These are phyloP conservation scores for Melinopterus prodromus DNA, from an alignment of 2,888 invertebrate genomes.

Conservation along the genomic window DNA sequence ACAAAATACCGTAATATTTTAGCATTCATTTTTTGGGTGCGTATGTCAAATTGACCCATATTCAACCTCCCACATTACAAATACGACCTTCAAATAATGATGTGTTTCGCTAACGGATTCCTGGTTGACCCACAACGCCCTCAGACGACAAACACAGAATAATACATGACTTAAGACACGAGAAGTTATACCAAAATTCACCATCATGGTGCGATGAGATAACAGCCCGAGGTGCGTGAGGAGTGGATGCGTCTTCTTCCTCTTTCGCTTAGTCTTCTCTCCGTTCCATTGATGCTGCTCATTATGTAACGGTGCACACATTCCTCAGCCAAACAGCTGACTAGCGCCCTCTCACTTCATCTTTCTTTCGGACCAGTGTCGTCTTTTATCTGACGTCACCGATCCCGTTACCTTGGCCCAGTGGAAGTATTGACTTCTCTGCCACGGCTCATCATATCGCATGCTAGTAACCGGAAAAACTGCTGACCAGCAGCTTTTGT, in stretches of 20 bases:
- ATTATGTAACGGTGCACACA: conserved; percentile 55
- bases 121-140: conserved; percentile 16
- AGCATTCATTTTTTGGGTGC: neutral
- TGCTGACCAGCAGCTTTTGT: too few species aligned
- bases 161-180: neutral
- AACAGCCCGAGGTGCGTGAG: too few species aligned
- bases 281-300: conserved; percentile 33
- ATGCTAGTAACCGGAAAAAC: too few species aligned
- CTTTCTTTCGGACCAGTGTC: conserved; percentile 43
- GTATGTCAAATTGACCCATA: neutral
- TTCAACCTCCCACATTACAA: conserved; percentile 6
- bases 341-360: conserved; percentile 29
- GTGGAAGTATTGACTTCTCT: conserved; percentile 45
- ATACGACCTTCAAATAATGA: conserved; percentile 10
- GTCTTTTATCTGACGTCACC: conserved; percentile 52
- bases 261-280: too few species aligned
- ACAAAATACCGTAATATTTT: too few species aligned
- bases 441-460: too few species aligned
- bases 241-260: too few species aligned
- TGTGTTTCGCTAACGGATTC: conserved; percentile 17
- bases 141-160: conserved; percentile 5
- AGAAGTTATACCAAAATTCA: too few species aligned
- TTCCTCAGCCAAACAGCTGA: conserved; percentile 54
- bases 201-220: too few species aligned
- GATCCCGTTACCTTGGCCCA: conserved; percentile 56